Base-by-base conservation (phyloP, 1,140 invertebrate genomes). In the Radopholus similis region DNA sequence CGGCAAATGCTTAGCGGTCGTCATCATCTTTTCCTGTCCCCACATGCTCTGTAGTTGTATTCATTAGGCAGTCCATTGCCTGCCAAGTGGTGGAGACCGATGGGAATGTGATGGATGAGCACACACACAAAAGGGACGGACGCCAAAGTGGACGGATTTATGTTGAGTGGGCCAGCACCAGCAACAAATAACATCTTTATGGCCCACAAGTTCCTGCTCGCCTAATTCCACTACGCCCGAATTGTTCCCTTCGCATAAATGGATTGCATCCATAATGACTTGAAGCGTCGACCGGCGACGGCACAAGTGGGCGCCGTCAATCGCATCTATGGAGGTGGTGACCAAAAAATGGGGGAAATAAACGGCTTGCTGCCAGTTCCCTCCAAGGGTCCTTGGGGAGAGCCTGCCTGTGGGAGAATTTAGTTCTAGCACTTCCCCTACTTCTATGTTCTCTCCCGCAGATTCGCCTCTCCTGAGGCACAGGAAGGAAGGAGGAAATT, bases 251-350 rank as follows among this genome's bases (percentile, higher is more conserved):
- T 23, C 42, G 47, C 47, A 23, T 51, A 51, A 51, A 51, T 51
- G 47, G 47, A 51, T 23, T 51, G 47, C 23, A 51, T 51, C 47
- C 47, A 51, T 51, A 51, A 51, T 51, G 47, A 26, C 47, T 51
- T 51, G 23, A 11, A 9, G 21, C 30, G 9, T 11, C n/a, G n/a
- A 51, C 47, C 30, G 8, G 21, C 15, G 8, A 21, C 8, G 47
- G 47, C 8, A 51, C n/a, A 6, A n/a, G 11, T 28, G 21, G 2
- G 21, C 47, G 21, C 47, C 18, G 21, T 0, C 1, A 21, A 21
- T 28, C 30, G 21, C 6, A 51, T 21, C 15, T 13, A 21, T 51
- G n/a, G n/a, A 8, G n/a, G 5, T 23, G 6, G 26, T 51, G 47
- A 23, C 47, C 47, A 47, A 47, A 47, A 47, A 47, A 13, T 47